Evolutionary conservation across 1,140 invertebrate genomes (phyloP).

Genomic region (Polyergus mexicanus): DNA sequence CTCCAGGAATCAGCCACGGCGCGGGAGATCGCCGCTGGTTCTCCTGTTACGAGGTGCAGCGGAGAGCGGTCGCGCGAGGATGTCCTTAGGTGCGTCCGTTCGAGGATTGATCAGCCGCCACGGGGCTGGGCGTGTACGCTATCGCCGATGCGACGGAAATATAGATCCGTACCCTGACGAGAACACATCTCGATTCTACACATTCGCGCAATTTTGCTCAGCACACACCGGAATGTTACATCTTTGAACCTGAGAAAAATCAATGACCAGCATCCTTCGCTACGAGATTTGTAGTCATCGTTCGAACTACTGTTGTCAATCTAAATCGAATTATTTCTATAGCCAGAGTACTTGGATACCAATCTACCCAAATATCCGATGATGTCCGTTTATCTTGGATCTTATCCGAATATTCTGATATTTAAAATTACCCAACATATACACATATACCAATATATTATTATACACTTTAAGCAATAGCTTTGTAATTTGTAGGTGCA

Average conservation of each 20-base stretch:
- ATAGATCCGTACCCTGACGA: conserved; percentile 14
- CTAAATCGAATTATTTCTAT: too few relatives aligned
- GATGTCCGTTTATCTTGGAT: too few relatives aligned
- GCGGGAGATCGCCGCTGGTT: conserved; percentile 38
- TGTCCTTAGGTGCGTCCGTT: conserved; percentile 58
- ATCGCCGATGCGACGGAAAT: conserved; percentile 46
- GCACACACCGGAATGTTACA: conserved; percentile 10
- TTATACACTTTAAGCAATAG: too few relatives aligned
- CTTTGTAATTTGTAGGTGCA: too few relatives aligned
- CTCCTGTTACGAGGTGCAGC: conserved; percentile 11
- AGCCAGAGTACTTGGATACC: too few relatives aligned
- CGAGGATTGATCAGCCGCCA: conserved; percentile 54
- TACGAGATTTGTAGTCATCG: conserved; percentile 8
- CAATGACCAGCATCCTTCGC: neutral
- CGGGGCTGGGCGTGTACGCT: conserved; percentile 57
- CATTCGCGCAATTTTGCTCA: conserved; percentile 5
- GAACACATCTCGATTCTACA: conserved; percentile 31
- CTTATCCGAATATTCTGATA: too few relatives aligned
- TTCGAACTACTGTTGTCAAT: too few relatives aligned
- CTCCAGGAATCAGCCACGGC: conserved; percentile 70
- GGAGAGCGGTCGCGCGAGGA: conserved; percentile 38
- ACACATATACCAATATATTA: too few relatives aligned
- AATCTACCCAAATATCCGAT: too few relatives aligned
- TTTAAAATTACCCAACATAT: too few relatives aligned
- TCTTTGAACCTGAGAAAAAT: conserved; percentile 9